phyloP scores from a whole-genome alignment of 2,888 invertebrate genomes.

The Neria commutata region DNA sequence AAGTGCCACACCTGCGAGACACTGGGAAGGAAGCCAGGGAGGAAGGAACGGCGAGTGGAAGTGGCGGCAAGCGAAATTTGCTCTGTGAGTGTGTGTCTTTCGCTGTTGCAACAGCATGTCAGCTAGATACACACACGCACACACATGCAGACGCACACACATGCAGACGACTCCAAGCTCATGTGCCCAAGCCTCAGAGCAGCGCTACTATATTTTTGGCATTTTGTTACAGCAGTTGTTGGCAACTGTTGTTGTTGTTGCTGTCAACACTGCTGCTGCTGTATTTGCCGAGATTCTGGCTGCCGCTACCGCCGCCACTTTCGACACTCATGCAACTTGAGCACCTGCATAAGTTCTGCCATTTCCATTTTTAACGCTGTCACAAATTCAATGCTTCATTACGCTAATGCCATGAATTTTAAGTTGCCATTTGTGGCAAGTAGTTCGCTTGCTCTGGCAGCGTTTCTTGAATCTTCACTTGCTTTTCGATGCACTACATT shows the following conservation, averaged over 20 bases:
- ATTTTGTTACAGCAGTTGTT: too few relatives aligned
- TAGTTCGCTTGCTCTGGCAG: too few relatives aligned
- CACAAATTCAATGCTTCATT: slow-evolving; percentile 58
- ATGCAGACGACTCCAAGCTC: slow-evolving; percentile 24
- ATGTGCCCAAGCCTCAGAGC: too few relatives aligned
- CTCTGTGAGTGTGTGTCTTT: too few relatives aligned
- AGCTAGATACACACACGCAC: slow-evolving; percentile 29
- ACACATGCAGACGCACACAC: slow-evolving; percentile 18
- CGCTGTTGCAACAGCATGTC: background rate
- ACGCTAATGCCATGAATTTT: slow-evolving; percentile 59
- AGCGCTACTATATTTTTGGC: too few relatives aligned
- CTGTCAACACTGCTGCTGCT: background rate
- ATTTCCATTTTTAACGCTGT: slow-evolving; percentile 23
- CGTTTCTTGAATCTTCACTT: too few relatives aligned
- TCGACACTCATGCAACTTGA: slow-evolving; percentile 44
- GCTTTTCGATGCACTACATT: too few relatives aligned
- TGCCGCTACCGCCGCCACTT: background rate
- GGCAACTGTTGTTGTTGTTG: background rate
- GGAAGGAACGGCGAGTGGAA: too few relatives aligned
- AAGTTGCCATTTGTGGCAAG: slow-evolving; percentile 52
- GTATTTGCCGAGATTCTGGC: too few relatives aligned
- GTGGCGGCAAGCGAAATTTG: too few relatives aligned
- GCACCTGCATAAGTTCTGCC: slow-evolving; percentile 33
- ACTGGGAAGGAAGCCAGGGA: too few relatives aligned
- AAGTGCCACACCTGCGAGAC: too few relatives aligned